Evolutionary conservation across 2,888 invertebrate genomes (phyloP).

Genomic region (Drosophila mercatorum): DNA sequence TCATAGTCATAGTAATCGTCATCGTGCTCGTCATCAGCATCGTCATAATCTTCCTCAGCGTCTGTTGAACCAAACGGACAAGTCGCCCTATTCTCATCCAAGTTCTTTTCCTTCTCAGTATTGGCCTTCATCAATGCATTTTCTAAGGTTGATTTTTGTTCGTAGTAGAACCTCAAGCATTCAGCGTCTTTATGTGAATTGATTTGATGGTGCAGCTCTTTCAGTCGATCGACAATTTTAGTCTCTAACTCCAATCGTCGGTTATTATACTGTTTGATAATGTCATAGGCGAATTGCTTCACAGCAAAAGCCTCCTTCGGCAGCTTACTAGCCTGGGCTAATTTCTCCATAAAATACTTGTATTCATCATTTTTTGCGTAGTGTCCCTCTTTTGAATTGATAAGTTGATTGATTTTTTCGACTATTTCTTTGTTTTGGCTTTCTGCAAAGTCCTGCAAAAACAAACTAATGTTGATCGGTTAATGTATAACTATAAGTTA

Average conservation of each 20-base stretch:
- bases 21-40: background rate
- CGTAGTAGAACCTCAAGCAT: background rate
- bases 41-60: background rate
- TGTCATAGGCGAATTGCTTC: background rate
- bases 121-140: background rate
- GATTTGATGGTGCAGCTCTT: background rate
- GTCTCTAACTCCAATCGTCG: constrained; percentile 6
- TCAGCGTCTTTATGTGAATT: background rate
- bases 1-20: background rate
- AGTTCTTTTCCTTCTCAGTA: background rate
- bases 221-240: background rate
- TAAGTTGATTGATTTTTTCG: background rate
- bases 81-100: background rate
- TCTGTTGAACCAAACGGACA: background rate
- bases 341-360: background rate
- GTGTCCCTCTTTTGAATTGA: background rate
- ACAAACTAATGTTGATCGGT: background rate
- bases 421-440: background rate
- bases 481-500: background rate
- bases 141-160: background rate
- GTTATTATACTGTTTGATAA: constrained; percentile 4
- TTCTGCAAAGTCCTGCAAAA: background rate
- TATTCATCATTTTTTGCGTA: background rate
- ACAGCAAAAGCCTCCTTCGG: background rate
- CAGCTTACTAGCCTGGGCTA: background rate